phyloP scores from a whole-genome alignment of 1,140 invertebrate species.

The Papilio aristodemus region DNA sequence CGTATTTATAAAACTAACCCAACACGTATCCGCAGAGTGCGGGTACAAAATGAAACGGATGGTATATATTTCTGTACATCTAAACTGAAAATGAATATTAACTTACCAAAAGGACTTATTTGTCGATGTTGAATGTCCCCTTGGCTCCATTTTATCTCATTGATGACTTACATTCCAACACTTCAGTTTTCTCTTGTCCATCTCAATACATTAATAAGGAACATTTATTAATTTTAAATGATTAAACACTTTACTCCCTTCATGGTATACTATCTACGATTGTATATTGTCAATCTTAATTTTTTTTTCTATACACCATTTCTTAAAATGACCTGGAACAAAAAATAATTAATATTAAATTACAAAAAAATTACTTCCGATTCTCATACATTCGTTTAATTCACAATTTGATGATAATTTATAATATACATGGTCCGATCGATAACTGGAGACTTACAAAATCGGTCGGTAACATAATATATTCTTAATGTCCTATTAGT shows the following conservation, averaged over 20 bases:
- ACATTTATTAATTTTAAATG: background rate
- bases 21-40: too few relatives aligned
- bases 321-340: background rate
- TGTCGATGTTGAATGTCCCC: constrained; percentile 40
- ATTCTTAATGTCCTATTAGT: too few relatives aligned
- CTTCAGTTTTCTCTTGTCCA: constrained; percentile 48
- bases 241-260: constrained; percentile 20
- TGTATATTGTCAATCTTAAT: background rate
- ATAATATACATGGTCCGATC: too few relatives aligned
- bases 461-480: too few relatives aligned
- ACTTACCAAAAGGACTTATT: constrained; percentile 61
- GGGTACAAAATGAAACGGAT: too few relatives aligned
- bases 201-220: constrained; percentile 40
- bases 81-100: constrained; percentile 4
- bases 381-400: too few relatives aligned
- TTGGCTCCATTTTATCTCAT: constrained; percentile 52
- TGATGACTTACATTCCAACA: constrained; percentile 35
- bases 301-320: background rate
- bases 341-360: background rate
- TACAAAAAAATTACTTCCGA: too few relatives aligned
- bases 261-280: constrained; percentile 7
- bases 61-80: too few relatives aligned
- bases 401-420: too few relatives aligned
- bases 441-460: too few relatives aligned
- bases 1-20: too few relatives aligned